phyloP scores from a whole-genome alignment of 2,113 vertebrate species.

The Oxyruncus cristatus region DNA sequence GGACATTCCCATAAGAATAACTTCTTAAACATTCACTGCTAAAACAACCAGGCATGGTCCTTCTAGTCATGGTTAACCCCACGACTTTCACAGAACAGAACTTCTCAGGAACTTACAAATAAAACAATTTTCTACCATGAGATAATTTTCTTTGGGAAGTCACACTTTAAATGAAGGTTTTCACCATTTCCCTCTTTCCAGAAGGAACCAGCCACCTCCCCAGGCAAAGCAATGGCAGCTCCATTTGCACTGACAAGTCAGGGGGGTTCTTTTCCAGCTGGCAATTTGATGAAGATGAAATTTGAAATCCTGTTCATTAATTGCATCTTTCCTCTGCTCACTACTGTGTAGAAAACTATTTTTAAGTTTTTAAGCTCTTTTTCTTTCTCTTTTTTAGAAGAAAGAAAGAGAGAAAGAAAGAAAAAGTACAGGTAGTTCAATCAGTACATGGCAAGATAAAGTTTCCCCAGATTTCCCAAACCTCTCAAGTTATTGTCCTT shows the following conservation, averaged over 20 bases:
- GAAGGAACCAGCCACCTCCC: not conserved
- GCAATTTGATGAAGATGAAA: not conserved
- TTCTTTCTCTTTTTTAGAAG: not conserved
- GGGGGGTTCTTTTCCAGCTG: not conserved
- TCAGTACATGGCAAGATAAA: not conserved
- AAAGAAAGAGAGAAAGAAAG: not conserved
- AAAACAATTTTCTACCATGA: not conserved
- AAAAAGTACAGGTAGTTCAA: not conserved
- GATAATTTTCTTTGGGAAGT: not conserved
- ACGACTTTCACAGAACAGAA: not conserved
- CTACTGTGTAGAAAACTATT: not conserved
- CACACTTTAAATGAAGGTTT: not conserved
- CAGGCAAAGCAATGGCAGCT: not conserved
- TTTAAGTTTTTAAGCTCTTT: not conserved
- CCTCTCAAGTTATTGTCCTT: not conserved
- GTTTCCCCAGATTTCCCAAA: not conserved
- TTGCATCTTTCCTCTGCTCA: not conserved
- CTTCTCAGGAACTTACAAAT: not conserved
- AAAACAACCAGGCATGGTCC: not conserved
- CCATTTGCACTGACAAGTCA: not conserved
- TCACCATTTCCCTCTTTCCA: not conserved
- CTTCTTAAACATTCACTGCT: not conserved
- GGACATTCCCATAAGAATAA: not conserved
- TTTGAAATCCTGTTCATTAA: not conserved
- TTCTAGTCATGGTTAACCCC: not conserved